Evolutionary conservation across 2,888 invertebrate species (phyloP).

Genomic region (Masnerella sp.): DNA sequence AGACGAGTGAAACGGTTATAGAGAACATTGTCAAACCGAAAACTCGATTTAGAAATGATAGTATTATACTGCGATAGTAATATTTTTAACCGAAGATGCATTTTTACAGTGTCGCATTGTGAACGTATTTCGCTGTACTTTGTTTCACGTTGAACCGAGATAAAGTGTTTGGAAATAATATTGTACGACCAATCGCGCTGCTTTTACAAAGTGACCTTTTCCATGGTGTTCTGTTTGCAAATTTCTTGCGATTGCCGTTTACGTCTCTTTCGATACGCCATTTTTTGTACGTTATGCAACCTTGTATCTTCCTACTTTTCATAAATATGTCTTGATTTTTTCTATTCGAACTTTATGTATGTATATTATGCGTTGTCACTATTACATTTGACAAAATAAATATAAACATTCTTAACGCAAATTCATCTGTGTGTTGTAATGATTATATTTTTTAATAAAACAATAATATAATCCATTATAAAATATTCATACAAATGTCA

Average conservation of each 20-base stretch:
- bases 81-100: conserved; percentile 40
- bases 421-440: not conserved
- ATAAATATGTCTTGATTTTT: conserved; percentile 55
- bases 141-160: conserved; percentile 7
- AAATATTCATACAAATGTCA: too few species aligned
- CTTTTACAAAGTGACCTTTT: conserved; percentile 50
- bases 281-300: conserved; percentile 37
- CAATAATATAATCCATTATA: too few species aligned
- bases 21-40: too few species aligned
- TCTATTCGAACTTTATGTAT: conserved; percentile 47
- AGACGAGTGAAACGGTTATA: not conserved
- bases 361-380: conserved; percentile 54
- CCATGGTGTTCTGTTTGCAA: conserved; percentile 14
- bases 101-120: conserved; percentile 40
- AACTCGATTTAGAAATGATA: conserved; percentile 34
- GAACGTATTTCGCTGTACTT: conserved; percentile 28
- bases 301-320: conserved; percentile 60
- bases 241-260: conserved; percentile 28
- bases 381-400: conserved; percentile 50
- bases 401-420: conserved; percentile 48
- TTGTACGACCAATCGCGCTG: conserved; percentile 19
- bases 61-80: conserved; percentile 39
- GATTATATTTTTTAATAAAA: not conserved
- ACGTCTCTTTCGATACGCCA: conserved; percentile 23
- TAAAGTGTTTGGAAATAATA: not conserved